Evolutionary conservation across 2,797 vertebrate genomes (phyloP).

Genomic region (Sebastes hubbsi): DNA sequence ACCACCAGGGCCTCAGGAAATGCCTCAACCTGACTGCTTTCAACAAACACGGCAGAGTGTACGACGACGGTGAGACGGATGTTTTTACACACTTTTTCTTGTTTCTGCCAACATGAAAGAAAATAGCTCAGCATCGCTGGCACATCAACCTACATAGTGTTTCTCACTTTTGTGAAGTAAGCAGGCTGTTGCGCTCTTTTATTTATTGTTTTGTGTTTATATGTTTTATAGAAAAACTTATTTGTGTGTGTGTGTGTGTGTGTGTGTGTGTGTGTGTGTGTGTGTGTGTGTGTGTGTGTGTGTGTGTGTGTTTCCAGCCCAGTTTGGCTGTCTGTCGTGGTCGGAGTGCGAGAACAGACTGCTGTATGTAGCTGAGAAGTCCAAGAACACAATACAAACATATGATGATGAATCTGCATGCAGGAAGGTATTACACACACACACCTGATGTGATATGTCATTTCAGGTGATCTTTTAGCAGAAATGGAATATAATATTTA

Average conservation of each 20-base stretch:
- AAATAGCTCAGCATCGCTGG: not conserved
- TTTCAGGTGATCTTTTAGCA: too few species aligned
- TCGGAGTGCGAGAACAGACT: conserved; percentile 73
- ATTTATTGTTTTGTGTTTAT: not conserved
- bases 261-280: too few species aligned
- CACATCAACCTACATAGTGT: not conserved
- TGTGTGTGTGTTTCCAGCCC: conserved; percentile 56
- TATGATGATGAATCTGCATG: not conserved
- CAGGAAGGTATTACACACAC: conserved; percentile 39
- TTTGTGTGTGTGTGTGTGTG: not conserved
- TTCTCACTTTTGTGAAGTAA: not conserved
- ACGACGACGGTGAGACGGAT: conserved; percentile 71
- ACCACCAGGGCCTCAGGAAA: conserved; percentile 67
- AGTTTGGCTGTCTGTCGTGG: conserved; percentile 80
- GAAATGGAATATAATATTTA: too few species aligned
- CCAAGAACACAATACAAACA: conserved; percentile 13
- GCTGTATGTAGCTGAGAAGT: conserved; percentile 78
- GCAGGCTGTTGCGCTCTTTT: not conserved
- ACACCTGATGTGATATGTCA: not conserved
- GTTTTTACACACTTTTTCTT: fast-evolving
- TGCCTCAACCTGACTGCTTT: conserved; percentile 76
- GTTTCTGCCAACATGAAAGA: not conserved
- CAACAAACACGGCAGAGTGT: conserved; percentile 77
- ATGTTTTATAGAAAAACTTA: not conserved
- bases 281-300: not conserved